Evolutionary conservation across 1,140 invertebrate genomes (phyloP), one percentile per base, ranked within the genome.

Genomic region (Idris sp.): DNA sequence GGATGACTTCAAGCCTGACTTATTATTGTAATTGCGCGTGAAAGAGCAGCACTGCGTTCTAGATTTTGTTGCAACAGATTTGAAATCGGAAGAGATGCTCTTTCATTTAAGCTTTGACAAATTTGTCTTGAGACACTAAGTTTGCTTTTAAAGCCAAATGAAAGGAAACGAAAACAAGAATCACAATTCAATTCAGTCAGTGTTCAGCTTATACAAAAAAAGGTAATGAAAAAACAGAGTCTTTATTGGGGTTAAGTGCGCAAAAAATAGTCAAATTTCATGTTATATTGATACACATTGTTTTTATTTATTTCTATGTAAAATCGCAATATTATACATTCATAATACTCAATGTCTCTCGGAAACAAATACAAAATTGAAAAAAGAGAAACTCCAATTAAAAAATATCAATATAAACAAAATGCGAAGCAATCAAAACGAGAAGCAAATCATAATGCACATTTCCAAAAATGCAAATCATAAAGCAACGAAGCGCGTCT

Each of bases 261-360:
- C 49, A 65, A 73, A 46, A 71, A 71, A 56, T 51, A 62, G 49
- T 64, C 19, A 41, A 48, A 30, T 69, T 19, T 38, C 49, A 31
- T 36, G 19, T 25, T 68, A 46, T 69, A 68, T 73, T 76, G 62
- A 64, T 76, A 76, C 64, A 73, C 62, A 72, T 64, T 68, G 26
- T 68, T 76, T 75, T 76, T 73, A 73, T 76, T 76, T 68, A 64
- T 73, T 22, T 73, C 74, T 76, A 76, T 76, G 74, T 69, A 76
- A 76, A 76, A 76, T 73, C 68, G 74, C 74, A 68, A 76, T 76
- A 73, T 76, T 76, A 76, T 76, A 76, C 68, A 76, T 73, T 73
- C 18, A 73, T 76, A 76, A 76, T 69, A 73, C 68, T 76, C 74
- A 76, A 76, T 76, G 74, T 76, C 74, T 76, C 67, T 67, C 43